Percentiles rank a stretch among this genome's conserved stretches.
phyloP scores from a whole-genome alignment of 35 echinoderm and acorn worm genomes.

The Stichopus chloronotus region DNA sequence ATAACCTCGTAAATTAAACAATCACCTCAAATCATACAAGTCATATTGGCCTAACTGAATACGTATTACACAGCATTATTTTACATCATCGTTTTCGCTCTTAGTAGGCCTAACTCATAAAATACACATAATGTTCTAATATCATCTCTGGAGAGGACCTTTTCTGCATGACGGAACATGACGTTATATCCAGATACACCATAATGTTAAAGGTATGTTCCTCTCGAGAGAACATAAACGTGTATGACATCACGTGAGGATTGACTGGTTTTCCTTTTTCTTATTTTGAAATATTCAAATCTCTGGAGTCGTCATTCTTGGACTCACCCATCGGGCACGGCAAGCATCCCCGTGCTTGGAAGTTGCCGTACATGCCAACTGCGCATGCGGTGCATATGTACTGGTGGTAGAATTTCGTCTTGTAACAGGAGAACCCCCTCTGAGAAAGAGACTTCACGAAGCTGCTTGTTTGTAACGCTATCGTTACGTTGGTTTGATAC shows the following conservation, averaged over 20 bases:
- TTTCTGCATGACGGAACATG: not conserved
- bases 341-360: not conserved
- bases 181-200: not conserved
- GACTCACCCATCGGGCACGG: constrained; percentile 5
- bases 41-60: too few relatives aligned
- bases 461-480: not conserved
- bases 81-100: too few relatives aligned
- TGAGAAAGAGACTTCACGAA: not conserved
- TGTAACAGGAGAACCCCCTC: not conserved
- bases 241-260: not conserved
- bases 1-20: too few relatives aligned
- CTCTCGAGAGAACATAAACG: not conserved
- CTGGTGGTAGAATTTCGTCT: not conserved
- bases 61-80: too few relatives aligned
- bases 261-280: not conserved
- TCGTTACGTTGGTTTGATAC: not conserved
- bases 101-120: too few relatives aligned
- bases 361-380: not conserved
- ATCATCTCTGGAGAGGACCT: not conserved
- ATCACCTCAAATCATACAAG: too few relatives aligned
- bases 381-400: not conserved
- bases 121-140: not conserved
- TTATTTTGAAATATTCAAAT: not conserved
- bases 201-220: not conserved
- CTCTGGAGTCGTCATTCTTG: not conserved